These are phyloP conservation scores for Ericerus pela DNA, from an alignment of 1,140 invertebrate species.

Conservation along the genomic window DNA sequence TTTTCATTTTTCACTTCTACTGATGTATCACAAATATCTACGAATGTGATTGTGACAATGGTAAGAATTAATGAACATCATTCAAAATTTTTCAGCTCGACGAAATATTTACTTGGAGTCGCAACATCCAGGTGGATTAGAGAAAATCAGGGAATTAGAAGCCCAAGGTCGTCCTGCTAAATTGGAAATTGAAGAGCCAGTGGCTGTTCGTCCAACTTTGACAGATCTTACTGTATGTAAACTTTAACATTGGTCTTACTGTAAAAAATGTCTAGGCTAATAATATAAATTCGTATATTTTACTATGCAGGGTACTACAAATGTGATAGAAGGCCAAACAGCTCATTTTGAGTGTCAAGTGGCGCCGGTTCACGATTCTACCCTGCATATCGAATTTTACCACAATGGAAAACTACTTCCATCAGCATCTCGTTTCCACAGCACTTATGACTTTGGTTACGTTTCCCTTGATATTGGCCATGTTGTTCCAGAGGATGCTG, in stretches of 20 bases:
- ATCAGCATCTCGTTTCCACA: conserved; percentile 75
- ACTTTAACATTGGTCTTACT: conserved; percentile 7
- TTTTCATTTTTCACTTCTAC: not conserved
- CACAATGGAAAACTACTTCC: conserved; percentile 77
- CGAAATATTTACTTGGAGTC: conserved; percentile 75
- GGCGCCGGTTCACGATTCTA: conserved; percentile 79
- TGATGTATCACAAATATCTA: not conserved
- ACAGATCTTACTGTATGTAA: conserved; percentile 47
- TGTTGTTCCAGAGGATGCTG: conserved; percentile 81
- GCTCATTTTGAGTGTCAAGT: conserved; percentile 85
- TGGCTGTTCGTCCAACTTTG: conserved; percentile 61
- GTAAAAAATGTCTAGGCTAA: conserved; percentile 9
- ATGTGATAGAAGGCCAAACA: conserved; percentile 68
- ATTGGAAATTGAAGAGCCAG: conserved; percentile 64
- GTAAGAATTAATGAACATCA: conserved; percentile 19
- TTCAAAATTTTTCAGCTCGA: conserved; percentile 39
- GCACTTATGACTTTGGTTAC: conserved; percentile 90
- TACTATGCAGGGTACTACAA: conserved; percentile 51
- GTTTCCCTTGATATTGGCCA: conserved; percentile 82
- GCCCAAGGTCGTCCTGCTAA: conserved; percentile 59
- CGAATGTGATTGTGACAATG: not conserved
- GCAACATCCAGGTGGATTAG: conserved; percentile 80
- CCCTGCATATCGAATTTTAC: conserved; percentile 77
- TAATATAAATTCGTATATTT: conserved; percentile 7
- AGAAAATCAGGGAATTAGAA: conserved; percentile 80